Evolutionary conservation across 2,113 vertebrate genomes (phyloP).

Genomic region (Silurus meridionalis): DNA sequence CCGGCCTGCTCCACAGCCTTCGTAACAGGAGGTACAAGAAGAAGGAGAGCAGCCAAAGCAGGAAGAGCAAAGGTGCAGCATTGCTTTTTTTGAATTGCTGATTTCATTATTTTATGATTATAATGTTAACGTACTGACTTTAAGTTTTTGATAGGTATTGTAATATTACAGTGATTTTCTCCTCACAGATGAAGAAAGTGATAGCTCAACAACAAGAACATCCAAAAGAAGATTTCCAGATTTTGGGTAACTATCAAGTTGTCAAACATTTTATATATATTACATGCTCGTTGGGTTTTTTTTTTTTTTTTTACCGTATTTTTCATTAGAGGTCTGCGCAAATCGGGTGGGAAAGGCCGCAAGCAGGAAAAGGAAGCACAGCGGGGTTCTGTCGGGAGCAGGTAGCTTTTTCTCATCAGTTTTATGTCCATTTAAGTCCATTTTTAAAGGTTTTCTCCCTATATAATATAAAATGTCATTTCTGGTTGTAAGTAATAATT

Average conservation of each 20-base stretch:
- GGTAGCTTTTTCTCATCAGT: constrained; percentile 61
- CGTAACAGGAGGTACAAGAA: constrained; percentile 69
- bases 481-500: neutral
- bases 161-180: neutral
- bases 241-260: constrained; percentile 75
- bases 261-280: neutral
- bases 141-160: neutral
- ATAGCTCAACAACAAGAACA: constrained; percentile 73
- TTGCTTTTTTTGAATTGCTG: neutral
- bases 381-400: constrained; percentile 75
- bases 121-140: neutral
- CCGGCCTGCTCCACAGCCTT: constrained; percentile 68
- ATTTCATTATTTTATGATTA: neutral
- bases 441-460: neutral
- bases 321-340: constrained; percentile 77
- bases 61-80: constrained; percentile 67
- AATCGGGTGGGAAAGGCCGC: constrained; percentile 82
- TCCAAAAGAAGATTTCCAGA: constrained; percentile 85
- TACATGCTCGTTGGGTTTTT: neutral
- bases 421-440: neutral
- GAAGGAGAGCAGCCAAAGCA: constrained; percentile 66
- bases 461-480: neutral
- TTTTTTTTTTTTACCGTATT: neutral
- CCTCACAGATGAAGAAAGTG: constrained; percentile 63
- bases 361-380: constrained; percentile 76